Percentiles rank a stretch among this genome's conserved stretches.
Evolutionary conservation across 2,113 vertebrate species (phyloP).

Genomic region (Apteryx owenii): DNA sequence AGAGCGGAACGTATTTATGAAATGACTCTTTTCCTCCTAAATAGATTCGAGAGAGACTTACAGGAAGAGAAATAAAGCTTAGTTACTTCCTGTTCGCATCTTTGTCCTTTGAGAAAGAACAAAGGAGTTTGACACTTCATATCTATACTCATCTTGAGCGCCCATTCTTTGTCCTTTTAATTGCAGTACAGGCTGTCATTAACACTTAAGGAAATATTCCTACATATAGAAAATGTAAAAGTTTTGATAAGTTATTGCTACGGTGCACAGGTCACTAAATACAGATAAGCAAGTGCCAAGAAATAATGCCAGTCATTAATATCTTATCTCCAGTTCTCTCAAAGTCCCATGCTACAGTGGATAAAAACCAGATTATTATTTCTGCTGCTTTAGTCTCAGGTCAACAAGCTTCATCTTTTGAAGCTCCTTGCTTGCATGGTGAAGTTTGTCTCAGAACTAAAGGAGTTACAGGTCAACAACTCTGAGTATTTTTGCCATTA

Average conservation of each 20-base stretch:
- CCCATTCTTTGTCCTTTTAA: background rate
- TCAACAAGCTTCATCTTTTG: background rate
- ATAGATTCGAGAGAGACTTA: slow-evolving; percentile 29
- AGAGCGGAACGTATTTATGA: background rate
- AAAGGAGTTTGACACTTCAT: background rate
- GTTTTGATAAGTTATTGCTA: background rate
- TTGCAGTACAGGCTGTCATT: background rate
- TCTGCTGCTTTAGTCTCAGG: background rate
- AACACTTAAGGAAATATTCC: background rate
- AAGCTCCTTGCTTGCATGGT: background rate
- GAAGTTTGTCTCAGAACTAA: background rate
- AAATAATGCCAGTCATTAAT: background rate
- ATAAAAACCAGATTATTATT: background rate
- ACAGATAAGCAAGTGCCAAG: background rate
- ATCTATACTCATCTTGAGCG: background rate
- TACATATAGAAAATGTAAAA: background rate
- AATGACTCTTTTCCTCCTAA: slow-evolving; percentile 36
- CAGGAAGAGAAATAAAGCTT: slow-evolving; percentile 43
- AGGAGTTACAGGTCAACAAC: background rate
- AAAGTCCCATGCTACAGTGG: background rate
- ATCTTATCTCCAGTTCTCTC: background rate
- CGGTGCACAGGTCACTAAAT: background rate
- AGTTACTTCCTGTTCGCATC: slow-evolving; percentile 49
- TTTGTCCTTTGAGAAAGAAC: slow-evolving; percentile 20
- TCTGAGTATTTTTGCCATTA: background rate